Evolutionary conservation across 2,113 vertebrate species (phyloP), one percentile per base, ranked within the genome.

Genomic region (Anoura caudifer): DNA sequence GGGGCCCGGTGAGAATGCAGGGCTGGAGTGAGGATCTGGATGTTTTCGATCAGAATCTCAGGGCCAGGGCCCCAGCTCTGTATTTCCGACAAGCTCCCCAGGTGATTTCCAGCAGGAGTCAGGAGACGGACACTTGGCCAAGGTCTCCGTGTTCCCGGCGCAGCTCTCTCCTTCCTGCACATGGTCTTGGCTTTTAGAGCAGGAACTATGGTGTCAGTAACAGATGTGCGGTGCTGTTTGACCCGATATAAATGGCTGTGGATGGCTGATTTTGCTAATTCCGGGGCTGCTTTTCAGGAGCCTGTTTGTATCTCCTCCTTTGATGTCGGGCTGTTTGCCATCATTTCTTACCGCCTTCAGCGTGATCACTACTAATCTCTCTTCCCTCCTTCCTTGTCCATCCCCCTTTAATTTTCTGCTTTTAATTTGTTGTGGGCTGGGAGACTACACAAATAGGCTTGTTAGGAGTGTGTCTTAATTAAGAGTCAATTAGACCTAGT

Each of bases 401-500:
- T 22, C 54, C 56, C 76, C 73, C 87, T 96, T 85, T 86, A 80
- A 87, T 97, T 94, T 94, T 97, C 91, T 97, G 93, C 87, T 96
- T 96, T 96, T 87, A 97, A 97, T 96, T 95, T 94, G 38, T 45
- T 47, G 69, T 91, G 83, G 89, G 75, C 93, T 81, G 52, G 79
- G 82, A 93, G 93, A 91, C 79, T 91, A 83, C 88, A 89, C 89
- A 97, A 96, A 87, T 95, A 90, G 86, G 73, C 86, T 96, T 96
- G 95, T 97, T 97, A 97, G 88, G 89, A 83, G 81, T 22, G 69
- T 63, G 91, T 92, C 82, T 79, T 97, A 96, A 98, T 97, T 97
- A 97, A 83, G 86, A 97, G 96, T 80, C 97, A 96, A 97, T 97
- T 97, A 96, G 95, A 96, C 93, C 38, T 80, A 82, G 97, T 94